These are phyloP conservation scores for Rattus norvegicus DNA, from an alignment of 2,113 vertebrate genomes.

Conservation along the genomic window DNA sequence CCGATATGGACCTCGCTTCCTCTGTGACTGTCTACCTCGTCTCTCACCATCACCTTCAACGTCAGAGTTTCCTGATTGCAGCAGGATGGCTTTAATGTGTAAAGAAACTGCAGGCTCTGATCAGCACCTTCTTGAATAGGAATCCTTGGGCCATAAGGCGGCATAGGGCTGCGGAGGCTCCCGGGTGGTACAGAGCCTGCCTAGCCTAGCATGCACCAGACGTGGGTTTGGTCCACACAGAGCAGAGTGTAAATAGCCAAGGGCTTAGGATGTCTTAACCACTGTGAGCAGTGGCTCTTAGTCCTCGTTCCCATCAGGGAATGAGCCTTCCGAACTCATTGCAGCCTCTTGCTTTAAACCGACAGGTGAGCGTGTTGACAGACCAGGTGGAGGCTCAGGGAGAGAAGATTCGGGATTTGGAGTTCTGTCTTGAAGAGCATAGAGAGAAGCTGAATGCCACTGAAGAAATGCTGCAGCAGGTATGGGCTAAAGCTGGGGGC, in stretches of 20 bases:
- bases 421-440: slow-evolving; percentile 97
- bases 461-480: slow-evolving; percentile 98
- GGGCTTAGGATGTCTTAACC: neutral
- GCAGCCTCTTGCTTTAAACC: neutral
- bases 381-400: slow-evolving; percentile 99
- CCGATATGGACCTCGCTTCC: neutral
- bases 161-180: neutral
- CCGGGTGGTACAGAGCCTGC: too few species aligned
- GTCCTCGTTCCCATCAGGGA: neutral
- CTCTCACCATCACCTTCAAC: accelerated
- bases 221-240: neutral
- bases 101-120: neutral
- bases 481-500: slow-evolving; percentile 67
- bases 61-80: neutral
- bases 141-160: neutral
- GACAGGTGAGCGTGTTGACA: slow-evolving; percentile 96
- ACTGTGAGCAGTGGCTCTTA: neutral
- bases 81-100: neutral
- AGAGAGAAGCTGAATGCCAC: slow-evolving; percentile 97
- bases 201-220: neutral
- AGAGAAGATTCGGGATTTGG: slow-evolving; percentile 98
- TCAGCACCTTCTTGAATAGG: neutral
- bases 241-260: neutral
- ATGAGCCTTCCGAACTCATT: neutral
- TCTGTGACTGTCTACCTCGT: neutral